Base-by-base conservation (phyloP, 2,113 vertebrate genomes). In the Pygoscelis adeliae region DNA sequence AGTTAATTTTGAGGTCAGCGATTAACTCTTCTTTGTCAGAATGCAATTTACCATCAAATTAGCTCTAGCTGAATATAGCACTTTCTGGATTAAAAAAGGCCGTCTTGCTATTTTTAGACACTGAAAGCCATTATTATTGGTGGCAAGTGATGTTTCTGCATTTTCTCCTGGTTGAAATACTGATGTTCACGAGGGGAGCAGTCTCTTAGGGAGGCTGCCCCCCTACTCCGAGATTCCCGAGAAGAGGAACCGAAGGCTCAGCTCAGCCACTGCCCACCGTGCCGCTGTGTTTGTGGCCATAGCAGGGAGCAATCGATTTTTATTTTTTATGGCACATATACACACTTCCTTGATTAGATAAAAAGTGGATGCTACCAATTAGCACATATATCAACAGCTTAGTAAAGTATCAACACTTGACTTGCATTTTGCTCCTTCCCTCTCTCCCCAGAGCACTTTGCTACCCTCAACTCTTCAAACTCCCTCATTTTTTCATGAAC, bases 11-110 rank as follows among this genome's bases (percentile, higher is more conserved):
- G 91, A 97, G 96, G 95, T 97, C 97, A 97, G 96, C 93, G 76
- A 92, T 97, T 97, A 97, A 97, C 97, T 97, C 96, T 95, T 96
- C 93, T 97, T 94, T 96, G 95, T 95, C 92, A 95, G 88, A 89
- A 63, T 0, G 13, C 73, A 93, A 93, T 95, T 96, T 83, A 78
- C 86, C 79, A 70, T 81, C 86, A 67, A 90, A 94, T 95, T 88
- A 93, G 61, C 90, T 90, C 58, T 21, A 65, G 72, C 50, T 90
- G 79, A 86, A 96, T 90, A 96, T 86, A 97, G 63, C 38, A 58
- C 17, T 77, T 91, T 80, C 42, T 81, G 63, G 25, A 83, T 73
- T 83, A 20, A 86, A 93, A 91, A 89, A 69, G 36, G 6, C 65
- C 72, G 53, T 42, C 47, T 79, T 90, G 67, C 65, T 94, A 78